Evolutionary conservation across 2,797 vertebrate genomes (phyloP), one percentile per base, ranked within the genome.

Genomic region (Poeciliopsis turneri): DNA sequence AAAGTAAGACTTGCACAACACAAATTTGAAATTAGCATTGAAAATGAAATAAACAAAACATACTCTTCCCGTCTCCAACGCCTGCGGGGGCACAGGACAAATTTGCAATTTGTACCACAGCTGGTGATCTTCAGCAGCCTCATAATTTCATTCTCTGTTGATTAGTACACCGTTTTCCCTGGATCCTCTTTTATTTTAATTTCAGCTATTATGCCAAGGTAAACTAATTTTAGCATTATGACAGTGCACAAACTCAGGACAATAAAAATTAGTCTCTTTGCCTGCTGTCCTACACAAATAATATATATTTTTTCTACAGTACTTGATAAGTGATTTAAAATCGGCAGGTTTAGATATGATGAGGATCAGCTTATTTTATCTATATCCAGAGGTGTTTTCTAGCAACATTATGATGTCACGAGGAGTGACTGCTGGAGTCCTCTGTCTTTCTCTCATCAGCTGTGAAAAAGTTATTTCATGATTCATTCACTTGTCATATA

Each of bases 401-500:
- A 20, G 30, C 18, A 61, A 41, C 36, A 68, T 10, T 11, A 12
- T 68, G 5, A 69, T 43, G 23, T 69, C 23, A 41, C 3, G 20
- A 41, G 39, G 23, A 25, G 6, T 2, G 66, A 23, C 5, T 41
- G 23, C 23, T 25, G 11, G 23, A 43, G 10, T 25, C 7, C 45
- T 39, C 25, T 28, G 18, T 53, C 39, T 77, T 16, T 70, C 70
- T 51, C 36, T 72, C 13, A 70, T 78, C 47, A 70, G 1, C 46
- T 69, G 49, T 64, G 25, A 55, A 55, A 47, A 83, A 47, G 12
- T 39, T 28, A 11, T n/a, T 82, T 53, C 55, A 0, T 85, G 20
- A 78, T 80, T 57, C 2, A 12, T 72, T 80, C 28, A 78, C 15
- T 83, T 86, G 78, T 78, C 80, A 64, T 82, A 79, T 74, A 47